Base-by-base conservation (phyloP, 1,140 invertebrate species). In the Drosophila paulistorum region DNA sequence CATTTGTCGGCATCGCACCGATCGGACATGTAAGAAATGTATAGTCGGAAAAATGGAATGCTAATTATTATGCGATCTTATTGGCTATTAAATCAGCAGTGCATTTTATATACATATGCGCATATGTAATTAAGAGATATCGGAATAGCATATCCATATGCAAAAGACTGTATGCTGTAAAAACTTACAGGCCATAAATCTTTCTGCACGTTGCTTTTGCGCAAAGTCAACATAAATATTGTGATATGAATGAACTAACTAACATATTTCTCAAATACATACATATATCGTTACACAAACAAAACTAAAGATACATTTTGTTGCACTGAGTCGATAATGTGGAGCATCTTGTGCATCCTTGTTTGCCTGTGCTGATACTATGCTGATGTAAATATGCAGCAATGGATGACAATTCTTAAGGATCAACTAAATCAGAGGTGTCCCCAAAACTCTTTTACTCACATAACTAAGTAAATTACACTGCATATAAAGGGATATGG, bases 311-410 rank as follows among this genome's bases (percentile, higher is more conserved):
- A 17, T 17, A 17, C 17, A 20, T 55, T 26, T 30, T 13, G 1
- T 30, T 55, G 13, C 30, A 55, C 20, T 26, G 14, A 59, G 20
- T 3, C n/a, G 14, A 35, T 11, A 39, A 20, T 37, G 33, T 59
- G 57, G 35, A 37, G 33, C 33, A 59, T 59, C 57, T 17, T 59
- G 57, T 59, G 57, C 57, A 59, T 59, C 33, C 33, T 59, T 59
- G 33, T 59, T 59, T 59, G 57, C 33, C 33, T 59, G 57, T 39
- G 33, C 35, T 14, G 2, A 35, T 59, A 37, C 17, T 59, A 59
- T 59, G 57, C 57, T 39, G 14, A 39, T 59, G 57, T 59, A 59
- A 37, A 59, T 59, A 59, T 20, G 35, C 57, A 59, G 45, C 57
- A 51, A 37, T 30, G 45, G 14, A 20, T 64, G 45, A 13, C 39